Base-by-base conservation (phyloP, 2,888 invertebrate species). In the Leptopilina myrica region DNA sequence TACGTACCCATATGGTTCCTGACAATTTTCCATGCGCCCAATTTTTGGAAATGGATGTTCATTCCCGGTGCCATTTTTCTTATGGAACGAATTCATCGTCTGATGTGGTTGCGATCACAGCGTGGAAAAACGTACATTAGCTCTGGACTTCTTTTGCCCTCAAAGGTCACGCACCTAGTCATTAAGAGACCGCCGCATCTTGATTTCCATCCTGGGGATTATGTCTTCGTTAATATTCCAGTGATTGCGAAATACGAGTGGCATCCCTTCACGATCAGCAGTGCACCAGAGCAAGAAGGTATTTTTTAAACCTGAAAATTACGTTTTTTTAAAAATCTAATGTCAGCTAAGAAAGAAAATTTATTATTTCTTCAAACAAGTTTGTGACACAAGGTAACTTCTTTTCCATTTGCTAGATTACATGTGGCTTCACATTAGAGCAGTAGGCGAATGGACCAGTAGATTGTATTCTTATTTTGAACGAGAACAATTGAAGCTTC, bases 191-290 rank as follows among this genome's bases (percentile, higher is more conserved):
- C 98, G 0, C 93, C 95, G 0, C 95, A 96, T 89, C 98, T 98
- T 89, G 95, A 96, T 88, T 98, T 96, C 92, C 95, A 96, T 88
- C 97, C 98, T 0, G 98, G 98, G 0, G 98, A 98, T 92, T 98
- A 98, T 90, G 95, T 98, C 59, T 98, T 97, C 89, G 96, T 98
- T 0, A 97, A 98, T 88, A 96, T 99, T 77, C 98, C 98, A 0
- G 95, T 95, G 7, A 97, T 98, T 81, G 98, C 98, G 0, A 95
- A 95, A 79, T 97, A 97, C 88, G 98, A 99, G 92, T 98, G 98
- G 98, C 98, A 98, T 93, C 98, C 98, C 0, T 98, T 99, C 89
- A 98, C 98, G 1, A 96, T 98, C 84, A 98, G 98, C 92, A 98
- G 98, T 87, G 98, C 98, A 8, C 98, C 98, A 0, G 98, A 98